phyloP scores from a whole-genome alignment of 2,797 vertebrate genomes.

The Clamator glandarius region DNA sequence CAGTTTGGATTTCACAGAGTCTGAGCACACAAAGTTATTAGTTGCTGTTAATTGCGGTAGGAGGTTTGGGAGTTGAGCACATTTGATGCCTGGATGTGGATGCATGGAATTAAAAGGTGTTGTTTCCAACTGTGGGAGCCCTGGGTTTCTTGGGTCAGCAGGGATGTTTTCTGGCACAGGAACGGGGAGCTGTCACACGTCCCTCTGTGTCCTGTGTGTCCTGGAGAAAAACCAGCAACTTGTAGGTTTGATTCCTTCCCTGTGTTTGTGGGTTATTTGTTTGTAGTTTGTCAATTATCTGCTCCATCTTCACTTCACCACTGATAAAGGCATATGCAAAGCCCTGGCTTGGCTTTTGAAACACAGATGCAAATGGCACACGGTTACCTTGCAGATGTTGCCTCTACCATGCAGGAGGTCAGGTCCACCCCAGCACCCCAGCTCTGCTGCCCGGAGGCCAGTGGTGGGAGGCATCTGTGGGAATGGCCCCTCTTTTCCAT shows the following conservation, averaged over 20 bases:
- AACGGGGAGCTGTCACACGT: fast-evolving
- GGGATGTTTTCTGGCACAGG: background rate
- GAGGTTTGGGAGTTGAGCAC: background rate
- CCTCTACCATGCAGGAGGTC: background rate
- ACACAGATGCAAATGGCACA: background rate
- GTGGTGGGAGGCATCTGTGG: background rate
- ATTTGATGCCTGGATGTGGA: background rate
- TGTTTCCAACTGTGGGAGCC: background rate
- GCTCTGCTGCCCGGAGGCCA: background rate
- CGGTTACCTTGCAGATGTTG: fast-evolving
- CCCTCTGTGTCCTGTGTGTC: fast-evolving
- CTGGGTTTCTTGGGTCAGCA: fast-evolving
- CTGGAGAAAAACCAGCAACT: background rate
- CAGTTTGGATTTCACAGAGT: background rate
- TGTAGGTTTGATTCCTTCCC: background rate
- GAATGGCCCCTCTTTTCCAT: background rate
- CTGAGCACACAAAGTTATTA: background rate
- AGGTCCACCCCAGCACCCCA: background rate
- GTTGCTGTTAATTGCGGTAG: background rate
- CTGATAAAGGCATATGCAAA: background rate
- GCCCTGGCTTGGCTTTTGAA: background rate
- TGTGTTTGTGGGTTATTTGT: background rate
- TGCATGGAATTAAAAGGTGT: background rate
- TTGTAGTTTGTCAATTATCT: background rate
- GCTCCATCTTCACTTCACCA: background rate